Evolutionary conservation across 2,113 vertebrate species (phyloP), one percentile per base, ranked within the genome.

Genomic region (Limnothrissa miodon): DNA sequence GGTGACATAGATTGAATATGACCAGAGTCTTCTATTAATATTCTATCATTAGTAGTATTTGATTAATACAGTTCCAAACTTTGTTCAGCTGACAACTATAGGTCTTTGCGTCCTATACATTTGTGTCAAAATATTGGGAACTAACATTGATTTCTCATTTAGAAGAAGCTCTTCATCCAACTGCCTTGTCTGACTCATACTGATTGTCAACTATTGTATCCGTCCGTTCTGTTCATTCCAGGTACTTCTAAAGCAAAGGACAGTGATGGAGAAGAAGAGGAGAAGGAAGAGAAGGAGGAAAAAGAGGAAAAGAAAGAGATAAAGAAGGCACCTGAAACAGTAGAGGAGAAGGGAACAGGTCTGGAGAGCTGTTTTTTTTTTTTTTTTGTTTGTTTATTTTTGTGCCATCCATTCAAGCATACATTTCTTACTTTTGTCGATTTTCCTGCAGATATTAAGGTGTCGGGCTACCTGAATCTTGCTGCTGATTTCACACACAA

Each of bases 401-500:
- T n/a, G n/a, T n/a, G n/a, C n/a, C n/a, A 23, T 56, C 4, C 19
- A 56, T 5, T 21, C 23, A 56, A 23, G 21, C 51, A 23, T 56
- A 56, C 21, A 4, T 21, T 56, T 5, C 5, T 15, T 19, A 53
- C n/a, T n/a, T 2, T 36, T 42, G 6, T 39, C 17, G 42, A 23
- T 80, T 8, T 80, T 56, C 25, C 5, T 85, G 17, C 78, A 96
- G 96, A 96, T 23, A 96, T 98, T 85, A 96, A 96, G 23, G 97
- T 98, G 11, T 97, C 97, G 0, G 97, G 94, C 0, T 97, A 98
- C 89, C 90, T 98, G 82, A 98, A 98, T 90, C 91, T 98, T 90
- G 97, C 97, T 0, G 97, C 96, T 0, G 97, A 98, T 90, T 94
- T 98, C 86, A 97, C 96, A 0, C 97, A 98, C 85, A 98, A 98